phyloP scores from a whole-genome alignment of 2,888 invertebrate species.

The Dynastes maya region DNA sequence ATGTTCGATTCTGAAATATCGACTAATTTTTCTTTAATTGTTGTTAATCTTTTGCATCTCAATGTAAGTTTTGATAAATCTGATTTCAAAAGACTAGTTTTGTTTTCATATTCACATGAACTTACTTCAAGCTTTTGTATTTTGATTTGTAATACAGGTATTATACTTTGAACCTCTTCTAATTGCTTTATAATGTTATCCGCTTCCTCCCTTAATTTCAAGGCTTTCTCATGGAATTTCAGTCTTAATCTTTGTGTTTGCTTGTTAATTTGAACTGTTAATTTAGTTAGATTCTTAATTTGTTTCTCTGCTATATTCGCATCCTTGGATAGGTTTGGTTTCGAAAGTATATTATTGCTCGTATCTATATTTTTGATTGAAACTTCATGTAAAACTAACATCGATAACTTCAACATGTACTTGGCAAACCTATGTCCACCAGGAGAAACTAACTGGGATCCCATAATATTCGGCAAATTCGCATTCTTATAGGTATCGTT shows the following conservation, averaged over 20 bases:
- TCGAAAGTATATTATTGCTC: conserved; percentile 49
- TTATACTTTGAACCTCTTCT: conserved; percentile 53
- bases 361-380: conserved; percentile 55
- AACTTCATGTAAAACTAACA: conserved; percentile 63
- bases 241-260: conserved; percentile 53
- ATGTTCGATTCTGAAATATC: conserved; percentile 54
- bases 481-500: conserved; percentile 62
- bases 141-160: conserved; percentile 56
- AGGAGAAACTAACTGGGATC: conserved; percentile 66
- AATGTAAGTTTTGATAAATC: conserved; percentile 54
- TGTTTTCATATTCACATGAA: conserved; percentile 33
- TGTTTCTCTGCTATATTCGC: conserved; percentile 48
- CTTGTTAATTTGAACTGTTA: conserved; percentile 55
- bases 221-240: conserved; percentile 56
- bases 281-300: conserved; percentile 56
- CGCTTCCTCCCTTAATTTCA: conserved; percentile 55
- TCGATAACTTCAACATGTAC: conserved; percentile 66
- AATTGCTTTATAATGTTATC: conserved; percentile 54
- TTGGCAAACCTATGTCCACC: conserved; percentile 65
- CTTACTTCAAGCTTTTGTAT: conserved; percentile 49
- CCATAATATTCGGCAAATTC: conserved; percentile 63
- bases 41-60: conserved; percentile 55
- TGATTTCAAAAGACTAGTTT: not conserved
- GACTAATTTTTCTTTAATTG: conserved; percentile 57
- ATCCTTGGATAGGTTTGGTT: conserved; percentile 45